phyloP scores from a whole-genome alignment of 1,140 invertebrate genomes.

The Calycopis cecrops region DNA sequence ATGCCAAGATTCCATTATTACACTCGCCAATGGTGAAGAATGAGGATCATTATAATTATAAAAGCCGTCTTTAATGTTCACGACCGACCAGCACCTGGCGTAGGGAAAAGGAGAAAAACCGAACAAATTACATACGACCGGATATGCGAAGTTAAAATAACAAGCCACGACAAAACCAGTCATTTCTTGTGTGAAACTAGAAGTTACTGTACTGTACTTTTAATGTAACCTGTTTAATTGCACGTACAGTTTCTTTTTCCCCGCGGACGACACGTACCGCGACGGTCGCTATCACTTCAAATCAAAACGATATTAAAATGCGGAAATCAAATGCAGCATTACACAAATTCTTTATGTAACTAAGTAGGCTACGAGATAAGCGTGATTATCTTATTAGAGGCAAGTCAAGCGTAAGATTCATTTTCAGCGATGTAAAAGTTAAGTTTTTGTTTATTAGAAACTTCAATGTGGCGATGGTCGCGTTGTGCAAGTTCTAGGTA shows the following conservation, averaged over 20 bases:
- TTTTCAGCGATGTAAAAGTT: not conserved
- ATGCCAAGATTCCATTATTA: conserved; percentile 6
- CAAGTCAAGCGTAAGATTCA: not conserved
- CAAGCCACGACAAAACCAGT: conserved; percentile 39
- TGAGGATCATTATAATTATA: conserved; percentile 6
- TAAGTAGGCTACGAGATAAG: conserved; percentile 7
- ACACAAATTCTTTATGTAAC: conserved; percentile 10
- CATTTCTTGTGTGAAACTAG: conserved; percentile 45
- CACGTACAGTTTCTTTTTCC: conserved; percentile 8
- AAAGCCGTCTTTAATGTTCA: not conserved
- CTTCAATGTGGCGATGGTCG: not conserved
- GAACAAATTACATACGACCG: conserved; percentile 42
- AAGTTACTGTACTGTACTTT: conserved; percentile 28
- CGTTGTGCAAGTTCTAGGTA: not conserved
- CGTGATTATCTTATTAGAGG: not conserved
- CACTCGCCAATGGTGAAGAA: not conserved
- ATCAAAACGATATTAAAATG: conserved; percentile 7
- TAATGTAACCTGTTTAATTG: conserved; percentile 14
- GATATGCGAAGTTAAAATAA: conserved; percentile 42
- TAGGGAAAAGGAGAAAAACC: conserved; percentile 14
- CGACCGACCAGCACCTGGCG: conserved; percentile 10
- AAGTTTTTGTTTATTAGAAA: not conserved
- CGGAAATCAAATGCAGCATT: conserved; percentile 16
- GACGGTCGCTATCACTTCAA: conserved; percentile 1
- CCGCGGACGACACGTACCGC: conserved; percentile 11